phyloP scores from a whole-genome alignment of 2,888 invertebrate species.

The Leptopilina syphax region DNA sequence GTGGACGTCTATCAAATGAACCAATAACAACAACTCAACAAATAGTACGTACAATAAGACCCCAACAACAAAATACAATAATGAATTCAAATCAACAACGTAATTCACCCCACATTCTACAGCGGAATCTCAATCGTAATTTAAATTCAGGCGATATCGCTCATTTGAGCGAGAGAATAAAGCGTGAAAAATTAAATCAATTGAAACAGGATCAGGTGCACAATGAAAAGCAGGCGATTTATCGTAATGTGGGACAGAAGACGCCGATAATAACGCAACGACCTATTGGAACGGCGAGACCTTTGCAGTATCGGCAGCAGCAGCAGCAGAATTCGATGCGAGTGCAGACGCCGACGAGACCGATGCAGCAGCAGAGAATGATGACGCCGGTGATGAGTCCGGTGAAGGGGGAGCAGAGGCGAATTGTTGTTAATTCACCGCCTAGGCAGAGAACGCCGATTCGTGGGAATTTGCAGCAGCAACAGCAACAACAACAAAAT shows the following conservation, averaged over 20 bases:
- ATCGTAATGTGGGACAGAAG: not conserved
- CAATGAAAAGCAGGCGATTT: not conserved
- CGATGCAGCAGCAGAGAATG: too few species aligned
- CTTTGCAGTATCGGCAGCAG: conserved; percentile 30
- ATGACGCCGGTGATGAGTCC: too few species aligned
- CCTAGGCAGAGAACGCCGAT: not conserved
- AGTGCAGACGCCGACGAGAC: too few species aligned
- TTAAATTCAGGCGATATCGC: conserved; percentile 62
- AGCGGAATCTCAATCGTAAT: conserved; percentile 51
- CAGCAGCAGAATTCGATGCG: too few species aligned
- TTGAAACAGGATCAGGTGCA: conserved; percentile 42
- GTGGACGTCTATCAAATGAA: not conserved
- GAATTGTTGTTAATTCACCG: not conserved
- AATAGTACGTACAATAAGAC: conserved; percentile 40
- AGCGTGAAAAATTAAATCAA: conserved; percentile 62
- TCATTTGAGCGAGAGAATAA: conserved; percentile 68
- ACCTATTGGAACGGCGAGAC: not conserved
- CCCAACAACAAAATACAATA: conserved; percentile 45
- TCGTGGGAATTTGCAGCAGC: not conserved
- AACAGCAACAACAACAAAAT: not conserved
- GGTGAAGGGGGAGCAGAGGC: not conserved
- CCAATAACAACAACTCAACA: too few species aligned
- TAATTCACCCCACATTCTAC: conserved; percentile 48
- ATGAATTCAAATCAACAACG: conserved; percentile 47
- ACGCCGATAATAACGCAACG: conserved; percentile 30